Evolutionary conservation across 2,113 vertebrate species (phyloP).

Genomic region (Stegostoma tigrinum): DNA sequence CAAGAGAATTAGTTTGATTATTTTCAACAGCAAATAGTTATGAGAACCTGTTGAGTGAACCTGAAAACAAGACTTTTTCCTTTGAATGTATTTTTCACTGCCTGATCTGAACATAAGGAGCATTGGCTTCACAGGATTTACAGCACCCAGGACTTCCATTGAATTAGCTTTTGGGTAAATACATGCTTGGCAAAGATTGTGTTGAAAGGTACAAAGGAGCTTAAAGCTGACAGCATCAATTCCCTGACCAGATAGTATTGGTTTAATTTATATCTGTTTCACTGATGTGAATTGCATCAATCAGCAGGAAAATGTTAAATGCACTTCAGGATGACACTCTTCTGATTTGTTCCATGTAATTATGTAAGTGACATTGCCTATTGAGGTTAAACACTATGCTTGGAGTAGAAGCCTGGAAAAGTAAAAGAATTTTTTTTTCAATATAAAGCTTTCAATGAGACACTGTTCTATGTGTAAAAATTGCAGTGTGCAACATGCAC

Average conservation of each 20-base stretch:
- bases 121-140: neutral
- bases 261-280: neutral
- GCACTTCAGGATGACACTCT: neutral
- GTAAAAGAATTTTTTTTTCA: neutral
- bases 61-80: neutral
- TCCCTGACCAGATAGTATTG: neutral
- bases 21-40: neutral
- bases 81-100: neutral
- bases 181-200: neutral
- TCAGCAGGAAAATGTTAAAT: neutral
- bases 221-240: neutral
- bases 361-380: neutral
- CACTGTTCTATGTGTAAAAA: neutral
- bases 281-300: neutral
- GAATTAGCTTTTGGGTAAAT: neutral
- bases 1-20: neutral
- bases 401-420: neutral
- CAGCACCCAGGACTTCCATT: neutral
- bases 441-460: neutral
- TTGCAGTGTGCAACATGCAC: neutral
- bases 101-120: neutral
- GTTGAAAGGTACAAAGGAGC: neutral
- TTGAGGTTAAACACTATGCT: neutral
- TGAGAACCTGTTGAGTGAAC: neutral
- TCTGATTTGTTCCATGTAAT: neutral